These are phyloP conservation scores for Listrodromus nycthemerus DNA, from an alignment of 2,888 invertebrate species.

Conservation along the genomic window DNA sequence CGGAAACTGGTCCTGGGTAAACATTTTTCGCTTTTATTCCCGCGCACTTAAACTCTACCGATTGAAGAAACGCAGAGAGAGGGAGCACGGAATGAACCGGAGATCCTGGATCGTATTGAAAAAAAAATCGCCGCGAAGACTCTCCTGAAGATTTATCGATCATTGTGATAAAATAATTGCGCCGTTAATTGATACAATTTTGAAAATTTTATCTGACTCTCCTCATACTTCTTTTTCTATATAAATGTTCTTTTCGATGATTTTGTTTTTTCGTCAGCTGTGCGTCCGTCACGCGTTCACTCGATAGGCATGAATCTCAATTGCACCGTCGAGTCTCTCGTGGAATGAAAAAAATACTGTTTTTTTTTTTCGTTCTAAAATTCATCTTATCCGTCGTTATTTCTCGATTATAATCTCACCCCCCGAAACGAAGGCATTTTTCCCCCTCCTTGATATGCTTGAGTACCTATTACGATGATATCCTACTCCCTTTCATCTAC, in stretches of 20 bases:
- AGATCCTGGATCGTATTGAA: not conserved
- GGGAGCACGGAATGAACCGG: not conserved
- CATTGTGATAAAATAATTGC: conserved; percentile 19
- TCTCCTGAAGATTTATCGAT: not conserved
- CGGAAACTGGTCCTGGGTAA: conserved; percentile 5
- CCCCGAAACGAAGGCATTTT: not conserved
- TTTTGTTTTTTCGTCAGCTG: not conserved
- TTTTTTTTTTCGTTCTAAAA: conserved; percentile 3
- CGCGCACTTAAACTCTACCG: not conserved
- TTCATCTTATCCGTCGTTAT: conserved; percentile 4
- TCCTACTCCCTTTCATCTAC: not conserved
- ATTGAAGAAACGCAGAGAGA: not conserved
- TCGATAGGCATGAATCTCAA: not conserved
- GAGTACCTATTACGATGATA: conserved; percentile 26
- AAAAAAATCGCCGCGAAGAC: not conserved
- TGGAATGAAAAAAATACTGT: conserved; percentile 23
- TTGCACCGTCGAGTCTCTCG: not conserved
- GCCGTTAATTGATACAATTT: not conserved
- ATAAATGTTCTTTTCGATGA: conserved; percentile 7
- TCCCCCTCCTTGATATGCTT: not conserved
- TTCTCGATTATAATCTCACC: conserved; percentile 17
- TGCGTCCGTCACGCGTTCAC: conserved; percentile 5
- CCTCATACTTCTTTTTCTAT: not conserved
- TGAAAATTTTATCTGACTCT: conserved; percentile 3
- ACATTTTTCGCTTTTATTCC: not conserved